Evolutionary conservation across 2,113 vertebrate genomes (phyloP), one percentile per base, ranked within the genome.

Genomic region (Rhabdornis inornatus): DNA sequence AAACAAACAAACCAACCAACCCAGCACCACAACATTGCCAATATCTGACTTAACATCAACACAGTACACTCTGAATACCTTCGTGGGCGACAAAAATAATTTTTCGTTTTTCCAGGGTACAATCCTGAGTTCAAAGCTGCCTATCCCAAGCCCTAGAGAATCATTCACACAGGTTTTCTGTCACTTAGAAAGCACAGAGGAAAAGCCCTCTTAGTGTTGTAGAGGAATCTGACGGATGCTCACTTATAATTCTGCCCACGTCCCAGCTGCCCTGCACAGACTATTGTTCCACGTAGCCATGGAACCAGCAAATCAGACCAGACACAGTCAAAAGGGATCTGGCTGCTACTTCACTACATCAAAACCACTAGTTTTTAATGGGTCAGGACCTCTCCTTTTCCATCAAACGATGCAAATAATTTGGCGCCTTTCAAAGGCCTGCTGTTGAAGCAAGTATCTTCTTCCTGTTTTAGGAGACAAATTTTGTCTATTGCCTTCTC

Each of bases 241-340:
- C 37, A 23, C 82, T 97, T 90, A 69, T 90, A 56, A 96, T 96
- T 92, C 95, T 92, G 90, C 45, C 79, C 94, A 95, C 52, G 50
- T 95, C 71, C 59, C 45, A 50, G 42, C 92, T 92, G 72, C 79
- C 82, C 79, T 96, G 92, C 90, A 91, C 63, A 90, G 79, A 74
- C 91, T 50, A 85, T 95, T 96, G 92, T 88, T 94, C 47, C 60
- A 68, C 0, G 22, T 80, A 93, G 83, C 59, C 89, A 93, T 92
- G 95, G 92, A 95, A 79, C 71, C 64, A 92, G 59, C 47, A 95
- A 72, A 92, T 91, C 66, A 91, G 64, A 66, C 13, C 0, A 0
- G 75, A 75, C 55, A 70, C 55, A 83, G 55, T 25, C 55, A 88
- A 95, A 83, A 93, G 31, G 35, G 68, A 70, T 90, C 59, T 81